These are phyloP conservation scores for Mastacembelus armatus DNA, from an alignment of 2,797 vertebrate genomes.

Conservation along the genomic window DNA sequence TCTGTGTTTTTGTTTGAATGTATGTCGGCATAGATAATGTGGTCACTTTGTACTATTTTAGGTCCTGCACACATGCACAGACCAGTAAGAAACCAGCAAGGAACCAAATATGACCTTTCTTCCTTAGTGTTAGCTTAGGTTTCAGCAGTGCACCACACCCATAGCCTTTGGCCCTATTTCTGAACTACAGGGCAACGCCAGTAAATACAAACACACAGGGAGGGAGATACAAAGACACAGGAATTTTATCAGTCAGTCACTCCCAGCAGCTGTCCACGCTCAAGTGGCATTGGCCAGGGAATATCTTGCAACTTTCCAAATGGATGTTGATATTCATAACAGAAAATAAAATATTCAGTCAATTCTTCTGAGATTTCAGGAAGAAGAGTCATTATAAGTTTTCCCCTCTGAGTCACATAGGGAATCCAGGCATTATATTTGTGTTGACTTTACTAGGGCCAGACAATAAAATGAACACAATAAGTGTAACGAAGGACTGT, in stretches of 20 bases:
- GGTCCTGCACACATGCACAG: background rate
- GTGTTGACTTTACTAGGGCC: no score
- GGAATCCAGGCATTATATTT: background rate
- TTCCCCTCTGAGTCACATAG: background rate
- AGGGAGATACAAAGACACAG: slow-evolving; percentile 29
- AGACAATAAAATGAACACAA: no score
- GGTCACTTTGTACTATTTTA: background rate
- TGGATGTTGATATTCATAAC: no score
- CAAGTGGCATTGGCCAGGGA: slow-evolving; percentile 15
- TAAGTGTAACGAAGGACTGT: no score
- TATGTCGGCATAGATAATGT: background rate
- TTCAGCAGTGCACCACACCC: slow-evolving; percentile 27
- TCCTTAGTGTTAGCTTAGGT: slow-evolving; percentile 19
- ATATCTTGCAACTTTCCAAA: slow-evolving; percentile 15
- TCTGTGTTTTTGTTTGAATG: background rate
- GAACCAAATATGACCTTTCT: slow-evolving; percentile 13
- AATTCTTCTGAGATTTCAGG: background rate
- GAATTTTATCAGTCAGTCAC: slow-evolving; percentile 56
- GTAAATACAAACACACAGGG: slow-evolving; percentile 21
- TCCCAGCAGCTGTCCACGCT: slow-evolving; percentile 42
- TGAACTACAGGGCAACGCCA: slow-evolving; percentile 32
- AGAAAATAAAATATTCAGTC: background rate
- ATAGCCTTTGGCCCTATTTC: slow-evolving; percentile 38
- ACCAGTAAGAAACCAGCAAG: background rate
- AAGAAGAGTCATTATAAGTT: rapidly evolving